These are phyloP conservation scores for Aphidius colemani DNA, from an alignment of 2,888 invertebrate genomes.

Conservation along the genomic window DNA sequence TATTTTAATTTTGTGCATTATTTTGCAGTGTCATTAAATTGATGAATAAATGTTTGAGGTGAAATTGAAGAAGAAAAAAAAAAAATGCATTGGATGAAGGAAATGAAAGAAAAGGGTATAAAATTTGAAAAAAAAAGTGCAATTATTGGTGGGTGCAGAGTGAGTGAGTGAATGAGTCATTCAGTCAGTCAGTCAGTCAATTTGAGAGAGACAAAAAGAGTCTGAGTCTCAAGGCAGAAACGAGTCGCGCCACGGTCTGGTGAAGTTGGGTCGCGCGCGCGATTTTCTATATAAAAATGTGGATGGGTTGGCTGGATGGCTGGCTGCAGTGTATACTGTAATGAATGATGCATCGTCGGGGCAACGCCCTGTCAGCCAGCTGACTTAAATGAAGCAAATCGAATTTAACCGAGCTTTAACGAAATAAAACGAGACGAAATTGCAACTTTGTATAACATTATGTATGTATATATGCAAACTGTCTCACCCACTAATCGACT, in stretches of 20 bases:
- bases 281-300: too few relatives aligned
- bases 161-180: slow-evolving; percentile 12
- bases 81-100: slow-evolving; percentile 2
- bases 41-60: background rate
- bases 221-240: slow-evolving; percentile 24
- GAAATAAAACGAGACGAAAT: slow-evolving; percentile 35
- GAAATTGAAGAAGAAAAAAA: background rate
- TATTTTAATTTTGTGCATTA: background rate
- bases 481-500: too few relatives aligned
- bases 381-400: slow-evolving; percentile 54
- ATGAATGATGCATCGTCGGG: slow-evolving; percentile 54
- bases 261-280: slow-evolving; percentile 46
- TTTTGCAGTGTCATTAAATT: background rate
- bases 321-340: slow-evolving; percentile 43
- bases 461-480: slow-evolving; percentile 5
- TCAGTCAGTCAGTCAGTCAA: background rate
- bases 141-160: slow-evolving; percentile 4
- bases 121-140: background rate
- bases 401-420: slow-evolving; percentile 37
- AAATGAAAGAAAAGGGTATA: slow-evolving; percentile 2
- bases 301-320: too few relatives aligned
- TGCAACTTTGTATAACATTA: slow-evolving; percentile 10
- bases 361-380: slow-evolving; percentile 57
- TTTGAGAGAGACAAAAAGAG: slow-evolving; percentile 13
- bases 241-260: slow-evolving; percentile 38